phyloP scores from a whole-genome alignment of 2,797 vertebrate genomes.

The Lateolabrax maculatus region DNA sequence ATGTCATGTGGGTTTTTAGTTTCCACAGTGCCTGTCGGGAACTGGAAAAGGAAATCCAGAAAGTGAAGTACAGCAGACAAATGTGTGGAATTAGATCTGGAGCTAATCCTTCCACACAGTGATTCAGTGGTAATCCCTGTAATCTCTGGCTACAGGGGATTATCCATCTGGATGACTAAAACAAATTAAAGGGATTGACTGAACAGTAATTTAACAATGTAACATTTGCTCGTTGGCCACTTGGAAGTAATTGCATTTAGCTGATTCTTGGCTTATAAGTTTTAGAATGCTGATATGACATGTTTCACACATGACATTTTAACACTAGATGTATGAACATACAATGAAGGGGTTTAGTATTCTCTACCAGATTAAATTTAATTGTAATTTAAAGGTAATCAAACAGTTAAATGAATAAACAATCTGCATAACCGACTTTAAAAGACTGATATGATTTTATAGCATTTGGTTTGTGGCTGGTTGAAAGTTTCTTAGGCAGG shows the following conservation, averaged over 20 bases:
- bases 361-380: not conserved
- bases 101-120: conserved; percentile 72
- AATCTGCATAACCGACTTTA: too few relatives aligned
- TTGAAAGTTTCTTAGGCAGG: not conserved
- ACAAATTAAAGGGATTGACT: conserved; percentile 77
- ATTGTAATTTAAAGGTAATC: too few relatives aligned
- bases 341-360: too few relatives aligned
- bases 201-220: conserved; percentile 58
- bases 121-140: conserved; percentile 78
- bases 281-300: too few relatives aligned
- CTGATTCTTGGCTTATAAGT: not conserved
- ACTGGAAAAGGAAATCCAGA: conserved; percentile 55
- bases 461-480: not conserved
- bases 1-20: not conserved
- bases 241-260: conserved; percentile 9
- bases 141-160: conserved; percentile 80
- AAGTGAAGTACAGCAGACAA: conserved; percentile 66
- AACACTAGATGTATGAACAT: not conserved
- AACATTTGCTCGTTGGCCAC: conserved; percentile 22
- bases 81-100: conserved; percentile 50
- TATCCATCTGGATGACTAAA: conserved; percentile 75
- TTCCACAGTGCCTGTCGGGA: not conserved
- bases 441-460: not conserved
- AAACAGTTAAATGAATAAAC: not conserved
- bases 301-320: too few relatives aligned